A percentile compares a stretch with the other conserved stretches of the same genome.
phyloP scores from a whole-genome alignment of 2,888 invertebrate species.

The Mylabris sibirica region DNA sequence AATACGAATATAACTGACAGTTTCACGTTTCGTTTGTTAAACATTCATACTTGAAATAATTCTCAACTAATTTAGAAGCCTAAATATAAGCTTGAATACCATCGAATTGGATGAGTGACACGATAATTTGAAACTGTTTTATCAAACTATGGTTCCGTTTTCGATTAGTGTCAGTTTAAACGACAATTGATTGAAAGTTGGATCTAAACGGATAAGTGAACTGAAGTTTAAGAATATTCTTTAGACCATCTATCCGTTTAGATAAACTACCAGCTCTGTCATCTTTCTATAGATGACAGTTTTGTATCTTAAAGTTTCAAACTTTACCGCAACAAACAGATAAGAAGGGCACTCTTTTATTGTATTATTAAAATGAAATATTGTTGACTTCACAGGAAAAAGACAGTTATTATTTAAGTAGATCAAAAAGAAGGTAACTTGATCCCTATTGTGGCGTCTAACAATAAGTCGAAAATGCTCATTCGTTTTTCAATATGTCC shows the following conservation, averaged over 20 bases:
- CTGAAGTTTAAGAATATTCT: not conserved
- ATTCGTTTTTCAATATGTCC: not conserved
- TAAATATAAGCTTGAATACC: not conserved
- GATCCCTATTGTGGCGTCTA: not conserved
- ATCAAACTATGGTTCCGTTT: not conserved
- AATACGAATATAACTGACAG: not conserved
- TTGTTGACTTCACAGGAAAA: not conserved
- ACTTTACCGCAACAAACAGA: not conserved
- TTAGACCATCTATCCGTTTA: not conserved
- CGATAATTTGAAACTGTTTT: not conserved
- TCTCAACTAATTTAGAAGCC: not conserved
- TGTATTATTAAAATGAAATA: not conserved
- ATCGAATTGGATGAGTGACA: not conserved
- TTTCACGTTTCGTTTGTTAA: not conserved
- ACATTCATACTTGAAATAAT: not conserved
- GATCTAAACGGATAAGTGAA: not conserved
- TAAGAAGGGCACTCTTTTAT: not conserved
- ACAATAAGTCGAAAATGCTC: not conserved
- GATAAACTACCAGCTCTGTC: constrained; percentile 6
- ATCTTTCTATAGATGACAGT: not conserved
- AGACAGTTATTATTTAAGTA: not conserved
- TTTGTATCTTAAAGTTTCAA: not conserved
- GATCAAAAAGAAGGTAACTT: not conserved
- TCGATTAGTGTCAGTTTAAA: not conserved
- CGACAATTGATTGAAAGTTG: constrained; percentile 1